Percentiles rank a stretch among this genome's conserved stretches.
These are phyloP conservation scores for Channallabes apus DNA, from an alignment of 2,797 vertebrate species.

Conservation along the genomic window DNA sequence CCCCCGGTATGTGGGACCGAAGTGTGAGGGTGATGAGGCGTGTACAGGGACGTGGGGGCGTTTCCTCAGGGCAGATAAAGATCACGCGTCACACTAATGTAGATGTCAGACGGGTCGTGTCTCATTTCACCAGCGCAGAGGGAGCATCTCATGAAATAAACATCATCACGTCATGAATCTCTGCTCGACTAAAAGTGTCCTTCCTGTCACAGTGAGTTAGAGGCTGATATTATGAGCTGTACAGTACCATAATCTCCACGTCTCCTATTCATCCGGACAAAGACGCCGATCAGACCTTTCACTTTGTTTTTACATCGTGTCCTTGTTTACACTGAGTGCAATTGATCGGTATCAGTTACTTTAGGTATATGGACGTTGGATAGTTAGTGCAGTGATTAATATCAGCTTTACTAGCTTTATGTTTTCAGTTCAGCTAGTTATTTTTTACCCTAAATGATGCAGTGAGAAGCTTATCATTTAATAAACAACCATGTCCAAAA, in stretches of 20 bases:
- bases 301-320: too few species aligned
- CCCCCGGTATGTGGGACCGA: background rate
- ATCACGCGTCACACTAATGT: conserved; percentile 1
- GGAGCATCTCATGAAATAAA: conserved; percentile 20
- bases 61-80: background rate
- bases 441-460: too few species aligned
- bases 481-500: too few species aligned
- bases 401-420: too few species aligned
- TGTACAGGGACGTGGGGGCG: background rate
- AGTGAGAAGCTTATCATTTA: too few species aligned
- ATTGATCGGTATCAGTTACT: too few species aligned
- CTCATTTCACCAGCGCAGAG: background rate
- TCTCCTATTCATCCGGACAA: background rate
- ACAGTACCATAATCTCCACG: background rate
- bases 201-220: background rate
- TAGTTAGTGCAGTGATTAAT: too few species aligned
- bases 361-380: too few species aligned
- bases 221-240: background rate
- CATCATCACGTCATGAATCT: background rate
- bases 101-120: conserved; percentile 6
- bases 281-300: background rate
- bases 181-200: background rate
- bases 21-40: background rate
- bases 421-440: too few species aligned
- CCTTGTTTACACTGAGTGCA: too few species aligned